Evolutionary conservation across 2,113 vertebrate species (phyloP).

Genomic region (Micromys minutus): DNA sequence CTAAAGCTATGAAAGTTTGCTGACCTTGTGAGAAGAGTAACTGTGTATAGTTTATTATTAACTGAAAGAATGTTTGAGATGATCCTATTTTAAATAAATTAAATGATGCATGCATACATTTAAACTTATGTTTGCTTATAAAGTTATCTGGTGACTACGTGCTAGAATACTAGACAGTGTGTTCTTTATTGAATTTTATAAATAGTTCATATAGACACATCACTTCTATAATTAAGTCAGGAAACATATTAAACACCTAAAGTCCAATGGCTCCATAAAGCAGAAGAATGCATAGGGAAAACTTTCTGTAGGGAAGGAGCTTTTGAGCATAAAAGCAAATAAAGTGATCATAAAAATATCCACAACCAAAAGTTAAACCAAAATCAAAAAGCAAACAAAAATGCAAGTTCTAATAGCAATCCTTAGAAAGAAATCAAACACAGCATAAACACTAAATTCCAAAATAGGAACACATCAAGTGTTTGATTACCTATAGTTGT

Average conservation of each 20-base stretch:
- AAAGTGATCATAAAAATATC: slow-evolving; percentile 3
- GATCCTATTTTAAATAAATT: slow-evolving; percentile 27
- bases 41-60: not conserved
- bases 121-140: not conserved
- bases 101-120: not conserved
- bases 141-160: not conserved
- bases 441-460: not conserved
- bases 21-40: not conserved
- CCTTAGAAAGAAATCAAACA: not conserved
- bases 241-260: slow-evolving; percentile 1
- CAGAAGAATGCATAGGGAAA: not conserved
- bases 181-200: not conserved
- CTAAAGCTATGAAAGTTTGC: not conserved
- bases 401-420: not conserved
- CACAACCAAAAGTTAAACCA: not conserved
- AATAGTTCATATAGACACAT: not conserved
- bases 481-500: not conserved
- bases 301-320: not conserved
- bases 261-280: not conserved
- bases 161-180: not conserved
- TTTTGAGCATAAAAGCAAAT: slow-evolving; percentile 11
- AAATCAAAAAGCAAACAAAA: not conserved
- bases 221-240: slow-evolving; percentile 25
- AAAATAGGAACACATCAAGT: not conserved
- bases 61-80: not conserved